Percentiles rank a stretch among this genome's conserved stretches.
These are phyloP conservation scores for Lasioglossum villosulum DNA, from an alignment of 2,888 invertebrate genomes.

Conservation along the genomic window DNA sequence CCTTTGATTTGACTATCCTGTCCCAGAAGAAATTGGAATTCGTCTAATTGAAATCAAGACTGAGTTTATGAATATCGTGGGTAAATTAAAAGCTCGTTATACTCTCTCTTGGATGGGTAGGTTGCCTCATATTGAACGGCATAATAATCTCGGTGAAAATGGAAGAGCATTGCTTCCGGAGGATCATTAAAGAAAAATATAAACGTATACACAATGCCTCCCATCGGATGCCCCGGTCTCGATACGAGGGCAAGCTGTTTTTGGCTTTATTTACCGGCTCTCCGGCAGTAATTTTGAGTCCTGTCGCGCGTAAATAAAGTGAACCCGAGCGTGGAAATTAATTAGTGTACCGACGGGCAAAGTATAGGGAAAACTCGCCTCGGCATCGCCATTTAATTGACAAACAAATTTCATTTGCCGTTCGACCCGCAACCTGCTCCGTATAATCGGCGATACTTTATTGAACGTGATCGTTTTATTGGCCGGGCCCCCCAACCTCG, in stretches of 20 bases:
- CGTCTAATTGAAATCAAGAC: not conserved
- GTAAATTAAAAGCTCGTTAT: not conserved
- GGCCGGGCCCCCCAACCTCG: not conserved
- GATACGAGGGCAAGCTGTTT: conserved; percentile 53
- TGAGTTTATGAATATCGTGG: not conserved
- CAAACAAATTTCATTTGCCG: conserved; percentile 67
- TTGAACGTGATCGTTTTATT: not conserved
- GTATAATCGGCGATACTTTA: conserved; percentile 41
- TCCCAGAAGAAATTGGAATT: not conserved
- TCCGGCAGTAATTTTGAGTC: conserved; percentile 70
- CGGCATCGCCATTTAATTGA: conserved; percentile 69
- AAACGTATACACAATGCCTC: conserved; percentile 1
- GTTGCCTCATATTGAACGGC: not conserved
- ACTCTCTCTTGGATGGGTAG: no score
- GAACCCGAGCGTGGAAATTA: conserved; percentile 73
- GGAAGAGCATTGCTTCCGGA: not conserved
- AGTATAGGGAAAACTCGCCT: conserved; percentile 69
- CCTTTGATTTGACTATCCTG: no score
- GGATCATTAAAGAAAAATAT: not conserved
- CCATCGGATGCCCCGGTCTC: not conserved
- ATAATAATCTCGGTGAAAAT: not conserved
- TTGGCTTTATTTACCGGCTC: conserved; percentile 56
- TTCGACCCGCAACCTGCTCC: conserved; percentile 10
- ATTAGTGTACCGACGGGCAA: conserved; percentile 72
- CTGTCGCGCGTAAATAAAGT: conserved; percentile 76